These are phyloP conservation scores for Parotia lawesii DNA, from an alignment of 2,113 vertebrate species.

Conservation along the genomic window DNA sequence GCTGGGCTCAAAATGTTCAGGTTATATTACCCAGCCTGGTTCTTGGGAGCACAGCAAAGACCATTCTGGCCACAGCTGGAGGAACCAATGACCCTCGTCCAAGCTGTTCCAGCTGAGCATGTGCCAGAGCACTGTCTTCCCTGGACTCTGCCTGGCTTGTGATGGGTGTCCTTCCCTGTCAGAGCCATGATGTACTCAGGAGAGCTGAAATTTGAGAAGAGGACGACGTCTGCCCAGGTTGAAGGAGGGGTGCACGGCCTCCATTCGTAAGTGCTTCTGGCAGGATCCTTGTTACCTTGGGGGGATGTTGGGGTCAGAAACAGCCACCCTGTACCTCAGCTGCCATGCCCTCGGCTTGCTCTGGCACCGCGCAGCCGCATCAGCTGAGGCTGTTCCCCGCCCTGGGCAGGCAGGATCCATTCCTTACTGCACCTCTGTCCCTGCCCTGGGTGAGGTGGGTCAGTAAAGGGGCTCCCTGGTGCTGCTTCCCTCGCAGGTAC, in stretches of 20 bases:
- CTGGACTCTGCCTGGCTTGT: background rate
- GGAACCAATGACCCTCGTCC: background rate
- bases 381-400: background rate
- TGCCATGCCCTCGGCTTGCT: background rate
- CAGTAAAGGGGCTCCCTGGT: background rate
- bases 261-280: constrained; percentile 84
- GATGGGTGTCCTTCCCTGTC: background rate
- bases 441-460: background rate
- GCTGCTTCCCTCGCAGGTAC: constrained; percentile 76
- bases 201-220: constrained; percentile 97
- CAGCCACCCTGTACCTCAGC: background rate
- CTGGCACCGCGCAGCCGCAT: background rate
- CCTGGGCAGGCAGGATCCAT: fast-evolving
- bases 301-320: no score
- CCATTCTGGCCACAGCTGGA: background rate
- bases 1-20: background rate
- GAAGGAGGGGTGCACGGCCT: constrained; percentile 95
- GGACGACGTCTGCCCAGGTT: constrained; percentile 89
- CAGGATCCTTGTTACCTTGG: background rate
- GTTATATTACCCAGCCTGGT: background rate
- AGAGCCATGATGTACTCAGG: constrained; percentile 99
- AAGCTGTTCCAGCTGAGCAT: background rate
- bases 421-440: background rate
- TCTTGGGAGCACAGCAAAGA: background rate
- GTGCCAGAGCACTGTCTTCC: background rate